Percentiles rank a stretch among this genome's conserved stretches.
Conservation (phyloP, 2,888 invertebrate genomes). For the Rotaria macrura region DNA sequence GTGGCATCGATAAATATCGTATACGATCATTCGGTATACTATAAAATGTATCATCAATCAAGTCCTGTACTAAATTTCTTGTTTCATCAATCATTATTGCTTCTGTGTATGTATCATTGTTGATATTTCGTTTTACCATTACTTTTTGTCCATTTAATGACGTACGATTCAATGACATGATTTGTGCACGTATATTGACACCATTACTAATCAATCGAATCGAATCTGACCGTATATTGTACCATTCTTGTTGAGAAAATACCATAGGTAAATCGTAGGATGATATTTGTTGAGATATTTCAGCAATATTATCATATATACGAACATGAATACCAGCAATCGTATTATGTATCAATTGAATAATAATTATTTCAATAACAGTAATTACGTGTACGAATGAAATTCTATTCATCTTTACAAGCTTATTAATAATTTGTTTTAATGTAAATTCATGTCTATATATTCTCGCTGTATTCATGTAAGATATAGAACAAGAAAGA, state of each 20-base stretch:
- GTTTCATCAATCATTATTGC: constrained; percentile 12
- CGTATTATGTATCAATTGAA: background rate
- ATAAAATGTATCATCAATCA: background rate
- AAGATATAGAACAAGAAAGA: background rate
- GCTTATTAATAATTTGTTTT: background rate
- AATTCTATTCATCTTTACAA: background rate
- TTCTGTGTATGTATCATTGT: background rate
- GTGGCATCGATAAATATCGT: background rate
- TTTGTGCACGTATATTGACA: background rate
- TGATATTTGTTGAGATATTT: background rate
- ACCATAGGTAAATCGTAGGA: background rate
- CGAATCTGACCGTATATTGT: background rate
- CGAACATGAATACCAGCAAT: background rate
- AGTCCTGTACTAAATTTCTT: background rate
- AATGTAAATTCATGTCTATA: too few relatives aligned
- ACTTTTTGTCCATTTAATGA: background rate
- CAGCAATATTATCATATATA: constrained; percentile 1
- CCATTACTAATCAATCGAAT: background rate
- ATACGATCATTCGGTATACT: background rate
- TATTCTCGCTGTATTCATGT: too few relatives aligned
- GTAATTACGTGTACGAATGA: background rate
- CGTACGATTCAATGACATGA: background rate
- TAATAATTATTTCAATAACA: background rate
- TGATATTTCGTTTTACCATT: background rate
- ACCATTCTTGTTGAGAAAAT: background rate